Conservation (phyloP, 23 tunicate genomes). For the Phallusia fumigata region DNA sequence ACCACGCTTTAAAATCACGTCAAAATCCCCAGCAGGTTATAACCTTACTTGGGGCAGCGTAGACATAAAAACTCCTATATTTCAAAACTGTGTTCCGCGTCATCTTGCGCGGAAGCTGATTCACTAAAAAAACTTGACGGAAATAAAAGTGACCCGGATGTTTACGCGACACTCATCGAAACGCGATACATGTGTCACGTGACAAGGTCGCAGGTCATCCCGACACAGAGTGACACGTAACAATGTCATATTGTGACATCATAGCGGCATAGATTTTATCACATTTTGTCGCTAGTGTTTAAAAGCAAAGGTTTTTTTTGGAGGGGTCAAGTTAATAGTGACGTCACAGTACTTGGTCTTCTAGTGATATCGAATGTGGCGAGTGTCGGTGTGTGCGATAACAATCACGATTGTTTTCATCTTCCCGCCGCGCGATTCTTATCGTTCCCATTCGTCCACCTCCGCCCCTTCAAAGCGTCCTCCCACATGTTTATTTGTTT, state of each 20-base stretch:
- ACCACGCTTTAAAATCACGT: no score
- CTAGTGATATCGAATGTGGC: neutral
- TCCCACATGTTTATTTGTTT: neutral
- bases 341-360: neutral
- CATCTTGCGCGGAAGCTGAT: no score
- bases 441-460: neutral
- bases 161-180: neutral
- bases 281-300: neutral
- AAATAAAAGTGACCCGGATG: constrained; percentile 5
- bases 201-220: neutral
- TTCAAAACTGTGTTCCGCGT: no score
- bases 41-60: no score
- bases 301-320: neutral
- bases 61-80: no score
- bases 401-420: constrained; percentile 11
- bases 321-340: neutral
- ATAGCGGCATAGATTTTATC: neutral
- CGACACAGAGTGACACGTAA: no score
- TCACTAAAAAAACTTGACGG: no score
- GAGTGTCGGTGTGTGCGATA: constrained; percentile 1
- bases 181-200: no score
- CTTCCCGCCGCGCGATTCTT: neutral
- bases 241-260: neutral
- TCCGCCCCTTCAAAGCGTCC: neutral
- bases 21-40: no score